Base-by-base conservation (phyloP, 2,113 vertebrate genomes). In the Aramus guarauna region DNA sequence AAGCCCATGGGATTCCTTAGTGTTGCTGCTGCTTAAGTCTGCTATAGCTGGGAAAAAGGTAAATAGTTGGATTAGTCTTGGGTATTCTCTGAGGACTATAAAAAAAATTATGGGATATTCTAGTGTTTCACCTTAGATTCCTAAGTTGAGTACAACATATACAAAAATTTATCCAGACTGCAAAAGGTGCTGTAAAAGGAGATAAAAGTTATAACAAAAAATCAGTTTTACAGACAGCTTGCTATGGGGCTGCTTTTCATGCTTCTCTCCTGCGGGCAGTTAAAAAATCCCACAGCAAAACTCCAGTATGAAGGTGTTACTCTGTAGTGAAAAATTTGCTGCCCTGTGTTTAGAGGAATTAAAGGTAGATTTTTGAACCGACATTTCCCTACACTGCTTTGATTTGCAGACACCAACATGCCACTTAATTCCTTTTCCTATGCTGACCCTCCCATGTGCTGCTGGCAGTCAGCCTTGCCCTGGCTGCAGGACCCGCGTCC, bases 401-500 rank as follows among this genome's bases (percentile, higher is more conserved):
- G 11, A 22, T 41, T 26, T 74, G 26, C 23, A 55, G 77, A 55
- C 36, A 55, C 27, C 27, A 78, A 14, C 13, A 29, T 1, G 12
- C 3, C 6, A 29, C 30, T 82, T 43, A 36, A 36, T 12, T 56
- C 18, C 59, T 37, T 16, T 41, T 62, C 22, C 2, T 16, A 10
- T 29, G 2, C 13, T 56, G 27, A 26, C 17, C 26, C 8, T 2
- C 10, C 20, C 2, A 0, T 6, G 29, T 22, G 37, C 15, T 6
- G 18, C 18, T 5, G 0, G 3, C 26, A 58, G 29, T 11, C 41
- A 52, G 26, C 59, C 53, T 45, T 85, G n/a, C 11, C 53, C 32
- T 72, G 23, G 32, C 12, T 1, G 5, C 27, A 73, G 47, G 47
- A 27, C 23, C 34, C 0, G 0, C 5, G 1, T 50, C 41, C 21